phyloP scores from a whole-genome alignment of 2,113 vertebrate genomes.

The Indicator indicator region DNA sequence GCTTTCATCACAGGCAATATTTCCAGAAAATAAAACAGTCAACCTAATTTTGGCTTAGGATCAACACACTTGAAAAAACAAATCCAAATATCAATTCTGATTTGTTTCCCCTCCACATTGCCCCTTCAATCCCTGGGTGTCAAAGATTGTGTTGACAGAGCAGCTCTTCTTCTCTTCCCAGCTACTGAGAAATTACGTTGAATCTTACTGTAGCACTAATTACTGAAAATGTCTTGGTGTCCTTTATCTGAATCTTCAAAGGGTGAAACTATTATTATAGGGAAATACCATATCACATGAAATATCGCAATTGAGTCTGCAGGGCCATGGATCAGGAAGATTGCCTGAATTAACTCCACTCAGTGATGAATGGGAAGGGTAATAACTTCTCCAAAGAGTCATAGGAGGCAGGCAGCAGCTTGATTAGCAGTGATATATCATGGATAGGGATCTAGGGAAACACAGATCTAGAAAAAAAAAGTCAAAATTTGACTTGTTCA shows the following conservation, averaged over 20 bases:
- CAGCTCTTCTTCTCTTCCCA: background rate
- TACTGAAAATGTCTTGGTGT: slow-evolving; percentile 54
- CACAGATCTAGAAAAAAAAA: background rate
- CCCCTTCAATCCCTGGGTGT: background rate
- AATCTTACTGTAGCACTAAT: background rate
- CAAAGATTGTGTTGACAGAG: background rate
- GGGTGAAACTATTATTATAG: slow-evolving; percentile 33
- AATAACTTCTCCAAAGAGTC: slow-evolving; percentile 53
- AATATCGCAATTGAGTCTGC: slow-evolving; percentile 19
- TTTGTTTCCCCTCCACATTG: rapidly evolving
- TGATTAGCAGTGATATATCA: slow-evolving; percentile 57
- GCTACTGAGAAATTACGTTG: background rate
- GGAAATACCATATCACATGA: slow-evolving; percentile 31
- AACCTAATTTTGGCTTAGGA: background rate
- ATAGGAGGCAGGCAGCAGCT: slow-evolving; percentile 41
- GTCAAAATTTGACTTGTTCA: background rate
- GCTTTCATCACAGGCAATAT: background rate
- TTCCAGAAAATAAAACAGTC: background rate
- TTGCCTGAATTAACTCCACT: slow-evolving; percentile 35
- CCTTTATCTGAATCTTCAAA: slow-evolving; percentile 58
- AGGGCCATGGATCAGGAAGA: slow-evolving; percentile 52
- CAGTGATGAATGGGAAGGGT: slow-evolving; percentile 50
- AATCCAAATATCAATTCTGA: background rate
- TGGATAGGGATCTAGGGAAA: slow-evolving; percentile 4
- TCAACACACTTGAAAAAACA: background rate